These are phyloP conservation scores for Hippocampus kuda DNA, from an alignment of 2,797 vertebrate species.

Conservation along the genomic window DNA sequence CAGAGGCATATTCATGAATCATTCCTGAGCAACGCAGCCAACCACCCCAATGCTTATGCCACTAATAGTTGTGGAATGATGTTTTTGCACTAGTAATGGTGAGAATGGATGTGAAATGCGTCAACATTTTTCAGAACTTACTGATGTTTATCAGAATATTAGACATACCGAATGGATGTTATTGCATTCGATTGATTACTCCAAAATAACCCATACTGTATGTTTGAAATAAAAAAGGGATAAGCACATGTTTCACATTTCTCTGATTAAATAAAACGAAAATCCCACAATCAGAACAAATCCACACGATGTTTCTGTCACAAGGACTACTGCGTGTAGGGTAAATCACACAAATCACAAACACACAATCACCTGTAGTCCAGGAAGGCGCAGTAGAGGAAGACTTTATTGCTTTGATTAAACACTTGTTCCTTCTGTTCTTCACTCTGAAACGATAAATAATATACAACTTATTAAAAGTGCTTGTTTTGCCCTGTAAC, in stretches of 20 bases:
- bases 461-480: conserved; percentile 13
- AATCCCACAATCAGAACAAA: conserved; percentile 21
- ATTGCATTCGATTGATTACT: too few species aligned
- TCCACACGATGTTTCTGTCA: not conserved
- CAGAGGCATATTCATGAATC: not conserved
- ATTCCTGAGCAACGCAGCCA: not conserved
- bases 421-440: conserved; percentile 70
- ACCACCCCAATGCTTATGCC: not conserved
- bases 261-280: not conserved
- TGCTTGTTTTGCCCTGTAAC: not conserved
- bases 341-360: conserved; percentile 4
- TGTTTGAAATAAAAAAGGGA: too few species aligned
- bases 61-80: not conserved
- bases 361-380: conserved; percentile 81
- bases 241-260: not conserved
- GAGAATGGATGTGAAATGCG: not conserved
- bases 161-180: not conserved
- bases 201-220: too few species aligned
- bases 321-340: conserved; percentile 10
- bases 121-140: not conserved
- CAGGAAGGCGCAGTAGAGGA: conserved; percentile 89
- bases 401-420: conserved; percentile 77
- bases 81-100: not conserved
- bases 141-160: not conserved
- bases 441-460: conserved; percentile 65